These are phyloP conservation scores for Ciconia maguari DNA, from an alignment of 2,113 vertebrate genomes.

Conservation along the genomic window DNA sequence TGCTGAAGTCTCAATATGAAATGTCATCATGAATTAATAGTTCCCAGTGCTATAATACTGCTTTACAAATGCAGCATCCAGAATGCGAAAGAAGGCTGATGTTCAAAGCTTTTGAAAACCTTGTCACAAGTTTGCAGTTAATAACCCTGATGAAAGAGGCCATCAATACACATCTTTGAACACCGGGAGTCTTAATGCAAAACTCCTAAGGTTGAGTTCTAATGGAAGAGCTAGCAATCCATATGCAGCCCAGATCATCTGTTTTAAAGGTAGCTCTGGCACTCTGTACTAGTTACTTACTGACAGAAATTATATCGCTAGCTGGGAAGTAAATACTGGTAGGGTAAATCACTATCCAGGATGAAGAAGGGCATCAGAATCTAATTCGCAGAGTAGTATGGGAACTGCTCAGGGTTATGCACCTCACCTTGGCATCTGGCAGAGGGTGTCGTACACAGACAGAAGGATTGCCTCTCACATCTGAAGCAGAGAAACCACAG, in stretches of 20 bases:
- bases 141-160: not conserved
- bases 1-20: not conserved
- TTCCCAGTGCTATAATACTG: not conserved
- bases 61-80: not conserved
- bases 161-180: not conserved
- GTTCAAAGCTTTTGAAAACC: not conserved
- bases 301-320: not conserved
- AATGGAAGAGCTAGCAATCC: not conserved
- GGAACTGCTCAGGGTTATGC: not conserved
- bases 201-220: not conserved
- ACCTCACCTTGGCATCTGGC: not conserved
- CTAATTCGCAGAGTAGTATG: accelerated
- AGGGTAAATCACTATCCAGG: not conserved
- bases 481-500: not conserved
- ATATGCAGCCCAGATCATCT: not conserved
- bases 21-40: not conserved
- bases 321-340: not conserved
- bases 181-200: not conserved
- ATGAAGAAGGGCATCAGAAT: not conserved
- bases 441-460: not conserved
- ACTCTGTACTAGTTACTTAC: not conserved
- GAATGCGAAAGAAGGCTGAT: not conserved
- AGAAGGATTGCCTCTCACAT: not conserved
- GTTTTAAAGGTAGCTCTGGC: not conserved
- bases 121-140: not conserved